Evolutionary conservation across 2,113 vertebrate genomes (phyloP).

Genomic region (Brienomyrus longianalis): DNA sequence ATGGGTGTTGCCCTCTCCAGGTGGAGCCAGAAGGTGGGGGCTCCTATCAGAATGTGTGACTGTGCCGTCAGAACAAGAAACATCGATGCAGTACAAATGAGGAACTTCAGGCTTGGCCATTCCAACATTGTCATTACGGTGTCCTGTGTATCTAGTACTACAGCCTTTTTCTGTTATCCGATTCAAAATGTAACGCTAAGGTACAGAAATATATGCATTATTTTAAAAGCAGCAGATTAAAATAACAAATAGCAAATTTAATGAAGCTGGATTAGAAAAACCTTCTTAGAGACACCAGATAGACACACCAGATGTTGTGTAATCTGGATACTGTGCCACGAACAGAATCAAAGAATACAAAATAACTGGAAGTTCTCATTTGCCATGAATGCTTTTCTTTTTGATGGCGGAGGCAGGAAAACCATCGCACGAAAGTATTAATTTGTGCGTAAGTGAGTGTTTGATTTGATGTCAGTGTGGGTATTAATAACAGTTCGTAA

Average conservation of each 20-base stretch:
- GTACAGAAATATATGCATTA: neutral
- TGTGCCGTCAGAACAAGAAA: slow-evolving; percentile 6
- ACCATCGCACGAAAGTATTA: neutral
- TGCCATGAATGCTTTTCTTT: neutral
- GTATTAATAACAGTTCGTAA: slow-evolving; percentile 1
- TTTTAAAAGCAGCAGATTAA: neutral
- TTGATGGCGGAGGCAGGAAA: neutral
- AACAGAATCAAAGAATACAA: neutral
- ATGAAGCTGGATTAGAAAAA: neutral
- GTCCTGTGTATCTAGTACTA: neutral
- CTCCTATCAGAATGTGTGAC: neutral
- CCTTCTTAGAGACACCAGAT: neutral
- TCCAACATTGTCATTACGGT: neutral
- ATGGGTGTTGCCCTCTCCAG: slow-evolving; percentile 28
- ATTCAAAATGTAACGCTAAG: neutral
- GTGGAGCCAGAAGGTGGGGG: neutral
- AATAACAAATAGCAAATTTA: neutral
- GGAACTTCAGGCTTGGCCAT: neutral
- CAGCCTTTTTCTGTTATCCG: neutral
- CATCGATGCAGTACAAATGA: neutral
- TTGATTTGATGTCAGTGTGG: neutral
- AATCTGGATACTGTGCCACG: neutral
- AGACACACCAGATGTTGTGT: neutral
- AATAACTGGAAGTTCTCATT: neutral
- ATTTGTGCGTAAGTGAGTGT: neutral